Conservation (phyloP, 2,797 vertebrate genomes). For the Toxotes lorentzi region DNA sequence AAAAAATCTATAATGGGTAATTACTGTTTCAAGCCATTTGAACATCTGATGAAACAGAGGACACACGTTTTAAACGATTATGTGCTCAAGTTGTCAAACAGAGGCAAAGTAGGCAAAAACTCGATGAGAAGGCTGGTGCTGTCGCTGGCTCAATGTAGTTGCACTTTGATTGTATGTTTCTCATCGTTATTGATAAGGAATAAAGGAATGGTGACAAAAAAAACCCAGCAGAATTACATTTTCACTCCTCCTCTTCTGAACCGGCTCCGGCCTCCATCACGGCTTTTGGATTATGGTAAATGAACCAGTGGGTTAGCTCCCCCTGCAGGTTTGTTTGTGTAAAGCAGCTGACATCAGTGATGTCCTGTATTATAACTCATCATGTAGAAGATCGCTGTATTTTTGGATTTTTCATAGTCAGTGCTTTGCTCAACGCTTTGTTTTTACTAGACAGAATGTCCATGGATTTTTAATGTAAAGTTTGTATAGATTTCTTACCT, state of each 20-base stretch:
- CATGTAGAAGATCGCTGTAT: slow-evolving; percentile 92
- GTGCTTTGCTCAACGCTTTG: slow-evolving; percentile 88
- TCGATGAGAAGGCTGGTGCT: slow-evolving; percentile 33
- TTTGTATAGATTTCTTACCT: slow-evolving; percentile 97
- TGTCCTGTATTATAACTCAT: slow-evolving; percentile 93
- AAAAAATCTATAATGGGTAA: slow-evolving; percentile 68
- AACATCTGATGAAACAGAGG: slow-evolving; percentile 49
- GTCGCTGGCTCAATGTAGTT: slow-evolving; percentile 65
- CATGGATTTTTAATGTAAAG: slow-evolving; percentile 90
- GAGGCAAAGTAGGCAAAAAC: slow-evolving; percentile 51
- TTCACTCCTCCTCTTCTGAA: slow-evolving; percentile 55
- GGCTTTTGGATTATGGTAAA: slow-evolving; percentile 72
- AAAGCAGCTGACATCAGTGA: slow-evolving; percentile 98
- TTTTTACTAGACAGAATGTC: slow-evolving; percentile 87
- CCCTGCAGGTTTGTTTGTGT: slow-evolving; percentile 91
- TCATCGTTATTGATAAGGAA: slow-evolving; percentile 42
- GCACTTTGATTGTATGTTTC: slow-evolving; percentile 82
- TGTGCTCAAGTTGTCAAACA: slow-evolving; percentile 47
- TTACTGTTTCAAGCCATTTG: slow-evolving; percentile 73
- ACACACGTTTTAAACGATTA: slow-evolving; percentile 36
- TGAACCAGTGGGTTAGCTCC: slow-evolving; percentile 84
- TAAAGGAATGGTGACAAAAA: slow-evolving; percentile 36
- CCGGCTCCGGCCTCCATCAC: slow-evolving; percentile 41
- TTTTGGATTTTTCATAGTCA: slow-evolving; percentile 92
- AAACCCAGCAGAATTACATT: slow-evolving; percentile 67